A percentile compares a stretch with the other conserved stretches of the same genome.
Evolutionary conservation across 2,113 vertebrate species (phyloP).

Genomic region (Peromyscus maniculatus): DNA sequence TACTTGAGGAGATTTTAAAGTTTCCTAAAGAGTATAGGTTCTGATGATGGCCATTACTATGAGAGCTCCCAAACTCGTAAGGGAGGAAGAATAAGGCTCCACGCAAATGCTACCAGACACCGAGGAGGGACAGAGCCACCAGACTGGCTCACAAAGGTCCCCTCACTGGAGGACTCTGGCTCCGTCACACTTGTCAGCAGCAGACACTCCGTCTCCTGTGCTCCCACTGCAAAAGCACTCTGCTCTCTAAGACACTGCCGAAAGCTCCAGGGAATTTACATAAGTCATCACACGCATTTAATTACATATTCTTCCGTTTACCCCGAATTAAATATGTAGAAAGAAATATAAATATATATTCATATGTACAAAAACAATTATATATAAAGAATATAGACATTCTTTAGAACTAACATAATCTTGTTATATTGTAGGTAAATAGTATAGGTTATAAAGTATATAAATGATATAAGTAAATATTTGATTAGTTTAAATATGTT

Average conservation of each 20-base stretch:
- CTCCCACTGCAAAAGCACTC: slow-evolving; percentile 41
- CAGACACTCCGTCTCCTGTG: neutral
- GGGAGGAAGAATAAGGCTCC: neutral
- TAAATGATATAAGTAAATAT: slow-evolving; percentile 29
- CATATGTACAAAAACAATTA: neutral
- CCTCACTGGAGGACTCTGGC: neutral
- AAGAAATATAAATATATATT: neutral
- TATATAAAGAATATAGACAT: neutral
- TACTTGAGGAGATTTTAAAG: neutral
- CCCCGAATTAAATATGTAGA: neutral
- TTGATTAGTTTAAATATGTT: neutral
- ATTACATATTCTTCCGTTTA: slow-evolving; percentile 29
- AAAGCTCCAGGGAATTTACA: neutral
- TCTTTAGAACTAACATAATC: neutral
- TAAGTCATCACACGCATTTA: slow-evolving; percentile 31
- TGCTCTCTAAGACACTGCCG: neutral
- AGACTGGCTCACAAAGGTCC: neutral
- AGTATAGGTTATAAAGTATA: neutral
- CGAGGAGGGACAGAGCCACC: neutral
- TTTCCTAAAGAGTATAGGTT: neutral
- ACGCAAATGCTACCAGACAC: neutral
- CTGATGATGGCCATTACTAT: neutral
- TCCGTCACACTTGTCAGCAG: neutral
- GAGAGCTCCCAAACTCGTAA: neutral
- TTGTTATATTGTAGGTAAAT: slow-evolving; percentile 57